Base-by-base conservation (phyloP, 2,797 vertebrate species). In the Heteromormyrus szaboi region DNA sequence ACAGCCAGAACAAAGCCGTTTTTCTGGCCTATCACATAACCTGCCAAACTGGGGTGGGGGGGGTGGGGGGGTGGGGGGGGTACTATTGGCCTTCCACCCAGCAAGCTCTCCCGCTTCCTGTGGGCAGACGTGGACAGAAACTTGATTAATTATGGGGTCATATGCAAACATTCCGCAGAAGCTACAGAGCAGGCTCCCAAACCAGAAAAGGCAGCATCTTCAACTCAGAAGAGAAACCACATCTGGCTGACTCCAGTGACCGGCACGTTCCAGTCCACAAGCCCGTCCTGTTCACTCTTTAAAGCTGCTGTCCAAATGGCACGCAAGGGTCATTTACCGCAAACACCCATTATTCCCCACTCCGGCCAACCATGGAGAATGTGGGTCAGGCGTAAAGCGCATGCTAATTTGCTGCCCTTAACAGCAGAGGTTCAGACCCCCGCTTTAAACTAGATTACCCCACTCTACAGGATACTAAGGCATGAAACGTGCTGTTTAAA, bases 401-500 rank as follows among this genome's bases (percentile, higher is more conserved):
- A 86, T 87, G 54, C 72, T 91, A 91, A 92, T 89, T 50, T 85
- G 89, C 90, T n/a, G n/a, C 88, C 46, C 84, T 17, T 53, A 59
- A 56, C 85, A 89, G 68, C 89, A 88, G 88, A 62, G 72, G 87
- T 54, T 90, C 65, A 62, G 79, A 79, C 65, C 65, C 89, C 53
- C 90, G 65, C 85, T 72, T 89, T 76, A 92, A 76, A 76, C 14
- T 41, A 37, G 93, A 93, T 94, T 90, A 90, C 53, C 90, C 87
- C 90, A 92, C 87, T 88, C 22, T 62, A 84, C 81, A 6, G 29
- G 51, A 25, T 50, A 9, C 56, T 56, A n/a, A 79, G 44, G 50
- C 53, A 33, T 7, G 46, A 76, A 72, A 89, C 19, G 8, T 33
- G 14, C 9, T 0, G 17, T 12, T 50, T 85, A 85, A 51, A 85